A percentile compares a stretch with the other conserved stretches of the same genome.
Conservation (phyloP, 37 sponge, comb jelly and placozoan genomes). For the Lycopodina hypogea region DNA sequence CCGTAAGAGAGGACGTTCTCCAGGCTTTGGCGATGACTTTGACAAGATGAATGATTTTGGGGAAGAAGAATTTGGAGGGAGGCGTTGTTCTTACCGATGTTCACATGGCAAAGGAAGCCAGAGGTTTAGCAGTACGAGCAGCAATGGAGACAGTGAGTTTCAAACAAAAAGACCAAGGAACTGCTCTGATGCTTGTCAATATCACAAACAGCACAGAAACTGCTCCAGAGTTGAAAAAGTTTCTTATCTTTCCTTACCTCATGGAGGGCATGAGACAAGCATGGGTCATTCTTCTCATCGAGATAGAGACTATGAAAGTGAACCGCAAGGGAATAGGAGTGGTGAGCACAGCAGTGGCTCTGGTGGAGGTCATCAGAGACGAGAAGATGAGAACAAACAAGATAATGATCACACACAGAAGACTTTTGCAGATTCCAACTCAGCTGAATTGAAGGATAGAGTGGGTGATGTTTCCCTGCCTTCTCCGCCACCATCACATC, state of each 20-base stretch:
- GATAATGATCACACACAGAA: not conserved
- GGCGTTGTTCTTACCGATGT: not conserved
- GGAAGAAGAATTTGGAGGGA: not conserved
- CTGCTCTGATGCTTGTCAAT: conserved; percentile 26
- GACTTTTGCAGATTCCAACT: not conserved
- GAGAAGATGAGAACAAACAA: not conserved
- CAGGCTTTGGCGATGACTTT: not conserved
- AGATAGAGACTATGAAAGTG: not conserved
- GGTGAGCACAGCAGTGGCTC: not conserved
- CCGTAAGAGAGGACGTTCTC: conserved; percentile 20
- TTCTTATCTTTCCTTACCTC: not conserved
- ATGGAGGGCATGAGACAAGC: not conserved
- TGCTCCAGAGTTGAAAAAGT: not conserved
- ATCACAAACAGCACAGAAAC: conserved; percentile 14
- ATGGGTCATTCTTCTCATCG: not conserved
- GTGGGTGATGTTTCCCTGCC: not conserved
- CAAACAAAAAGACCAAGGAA: conserved; percentile 39
- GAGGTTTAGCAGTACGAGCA: not conserved
- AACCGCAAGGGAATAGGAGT: not conserved
- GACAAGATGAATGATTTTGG: not conserved
- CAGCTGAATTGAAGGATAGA: not conserved
- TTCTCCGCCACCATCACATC: not conserved
- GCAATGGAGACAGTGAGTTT: conserved; percentile 25
- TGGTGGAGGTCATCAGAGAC: not conserved
- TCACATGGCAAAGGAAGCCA: not conserved